phyloP scores from a whole-genome alignment of 2,113 vertebrate genomes.

The Probosciger aterrimus region DNA sequence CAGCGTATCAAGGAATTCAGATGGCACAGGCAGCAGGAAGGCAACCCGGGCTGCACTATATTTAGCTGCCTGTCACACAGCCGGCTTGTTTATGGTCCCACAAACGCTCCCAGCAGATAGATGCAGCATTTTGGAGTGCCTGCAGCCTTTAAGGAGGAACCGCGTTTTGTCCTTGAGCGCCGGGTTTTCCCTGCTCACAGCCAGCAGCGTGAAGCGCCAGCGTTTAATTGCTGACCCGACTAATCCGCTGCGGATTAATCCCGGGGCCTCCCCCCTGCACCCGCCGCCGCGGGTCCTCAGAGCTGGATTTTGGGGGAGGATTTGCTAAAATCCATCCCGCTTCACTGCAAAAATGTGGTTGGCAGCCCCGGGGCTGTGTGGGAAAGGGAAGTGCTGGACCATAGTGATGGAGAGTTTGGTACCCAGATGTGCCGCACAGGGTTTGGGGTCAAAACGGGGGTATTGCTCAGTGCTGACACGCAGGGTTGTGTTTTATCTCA shows the following conservation, averaged over 20 bases:
- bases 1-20: not conserved
- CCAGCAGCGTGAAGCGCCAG: not conserved
- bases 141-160: conserved; percentile 26
- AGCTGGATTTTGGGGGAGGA: not conserved
- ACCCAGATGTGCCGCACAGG: fast-evolving
- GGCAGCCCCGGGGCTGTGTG: fast-evolving
- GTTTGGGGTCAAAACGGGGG: not conserved
- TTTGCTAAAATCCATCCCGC: not conserved
- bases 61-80: conserved; percentile 41
- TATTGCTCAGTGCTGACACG: fast-evolving
- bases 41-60: conserved; percentile 37
- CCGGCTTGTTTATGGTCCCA: not conserved
- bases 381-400: fast-evolving
- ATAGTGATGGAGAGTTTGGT: fast-evolving
- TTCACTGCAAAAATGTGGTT: not conserved
- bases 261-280: not conserved
- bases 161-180: conserved; percentile 1
- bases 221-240: not conserved
- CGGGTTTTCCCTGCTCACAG: not conserved
- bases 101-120: not conserved
- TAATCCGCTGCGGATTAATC: conserved; percentile 18
- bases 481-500: fast-evolving
- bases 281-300: not conserved
- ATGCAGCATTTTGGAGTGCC: not conserved
- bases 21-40: not conserved